Percentiles rank a stretch among this genome's conserved stretches.
These are phyloP conservation scores for Drosophila formosana DNA, from an alignment of 2,888 invertebrate species.

Conservation along the genomic window DNA sequence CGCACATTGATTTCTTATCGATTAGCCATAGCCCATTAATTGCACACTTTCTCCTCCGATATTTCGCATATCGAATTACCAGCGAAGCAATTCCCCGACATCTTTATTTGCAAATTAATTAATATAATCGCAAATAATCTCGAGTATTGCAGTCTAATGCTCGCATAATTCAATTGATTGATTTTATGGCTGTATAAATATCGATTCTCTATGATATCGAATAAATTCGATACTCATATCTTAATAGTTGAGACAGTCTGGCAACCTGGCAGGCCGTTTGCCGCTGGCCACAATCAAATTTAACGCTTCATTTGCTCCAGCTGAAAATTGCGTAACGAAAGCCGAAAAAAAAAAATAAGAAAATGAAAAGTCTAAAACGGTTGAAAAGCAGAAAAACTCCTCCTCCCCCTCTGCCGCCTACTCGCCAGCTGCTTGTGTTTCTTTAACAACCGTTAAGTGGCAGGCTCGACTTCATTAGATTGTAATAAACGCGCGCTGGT, in stretches of 20 bases:
- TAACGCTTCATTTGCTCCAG: constrained; percentile 63
- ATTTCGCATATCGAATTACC: not conserved
- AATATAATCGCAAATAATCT: not conserved
- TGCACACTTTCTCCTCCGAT: not conserved
- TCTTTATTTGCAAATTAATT: not conserved
- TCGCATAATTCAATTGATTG: constrained; percentile 12
- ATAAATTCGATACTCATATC: constrained; percentile 17
- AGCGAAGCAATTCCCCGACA: not conserved
- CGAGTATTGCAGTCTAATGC: not conserved
- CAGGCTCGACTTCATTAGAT: constrained; percentile 81
- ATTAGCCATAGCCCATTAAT: not conserved
- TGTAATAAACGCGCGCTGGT: constrained; percentile 78
- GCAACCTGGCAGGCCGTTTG: not conserved
- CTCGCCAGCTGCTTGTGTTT: constrained; percentile 1
- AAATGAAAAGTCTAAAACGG: not conserved
- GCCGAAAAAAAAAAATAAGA: constrained; percentile 9
- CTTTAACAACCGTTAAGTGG: constrained; percentile 73
- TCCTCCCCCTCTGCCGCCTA: not conserved
- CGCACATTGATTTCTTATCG: constrained; percentile 2
- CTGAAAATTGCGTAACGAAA: constrained; percentile 61
- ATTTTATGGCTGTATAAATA: constrained; percentile 20
- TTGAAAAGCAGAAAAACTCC: constrained; percentile 26
- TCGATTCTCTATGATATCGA: constrained; percentile 11
- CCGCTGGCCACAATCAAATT: constrained; percentile 29
- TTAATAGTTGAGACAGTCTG: constrained; percentile 13